These are phyloP conservation scores for Oryctes rhinoceros DNA, from an alignment of 1,140 invertebrate genomes.

Conservation along the genomic window DNA sequence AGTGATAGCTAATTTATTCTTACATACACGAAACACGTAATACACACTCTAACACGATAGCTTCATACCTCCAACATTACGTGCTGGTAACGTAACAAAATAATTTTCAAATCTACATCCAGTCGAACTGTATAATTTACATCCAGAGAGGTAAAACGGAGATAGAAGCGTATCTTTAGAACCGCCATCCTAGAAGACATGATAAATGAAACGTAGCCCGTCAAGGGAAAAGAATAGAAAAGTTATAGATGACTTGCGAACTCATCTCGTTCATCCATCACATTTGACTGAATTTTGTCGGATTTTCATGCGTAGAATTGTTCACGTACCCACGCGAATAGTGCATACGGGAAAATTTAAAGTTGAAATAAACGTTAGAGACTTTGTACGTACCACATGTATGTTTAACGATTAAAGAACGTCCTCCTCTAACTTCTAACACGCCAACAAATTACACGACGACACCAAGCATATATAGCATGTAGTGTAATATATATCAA, in stretches of 20 bases:
- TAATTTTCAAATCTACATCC: background rate
- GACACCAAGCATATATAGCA: slow-evolving; percentile 23
- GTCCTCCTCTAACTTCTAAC: background rate
- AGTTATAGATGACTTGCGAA: slow-evolving; percentile 9
- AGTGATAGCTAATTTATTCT: background rate
- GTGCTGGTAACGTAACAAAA: background rate
- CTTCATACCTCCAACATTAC: background rate
- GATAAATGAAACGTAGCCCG: slow-evolving; percentile 21
- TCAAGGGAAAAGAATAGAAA: background rate
- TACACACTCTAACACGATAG: background rate
- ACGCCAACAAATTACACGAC: background rate
- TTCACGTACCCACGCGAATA: background rate
- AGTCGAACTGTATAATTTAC: background rate
- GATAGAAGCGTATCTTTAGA: background rate
- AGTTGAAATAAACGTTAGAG: background rate
- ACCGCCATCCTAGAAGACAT: background rate
- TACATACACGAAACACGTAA: background rate
- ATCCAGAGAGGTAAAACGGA: background rate
- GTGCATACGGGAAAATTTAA: background rate
- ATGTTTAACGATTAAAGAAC: background rate
- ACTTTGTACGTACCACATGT: background rate
- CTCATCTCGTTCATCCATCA: slow-evolving; percentile 8
- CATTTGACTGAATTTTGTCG: slow-evolving; percentile 27
- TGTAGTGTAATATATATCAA: slow-evolving; percentile 43
- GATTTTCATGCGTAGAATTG: background rate